Conservation (phyloP, 2,113 vertebrate species). For the Dolichallabes microphthalmus region DNA sequence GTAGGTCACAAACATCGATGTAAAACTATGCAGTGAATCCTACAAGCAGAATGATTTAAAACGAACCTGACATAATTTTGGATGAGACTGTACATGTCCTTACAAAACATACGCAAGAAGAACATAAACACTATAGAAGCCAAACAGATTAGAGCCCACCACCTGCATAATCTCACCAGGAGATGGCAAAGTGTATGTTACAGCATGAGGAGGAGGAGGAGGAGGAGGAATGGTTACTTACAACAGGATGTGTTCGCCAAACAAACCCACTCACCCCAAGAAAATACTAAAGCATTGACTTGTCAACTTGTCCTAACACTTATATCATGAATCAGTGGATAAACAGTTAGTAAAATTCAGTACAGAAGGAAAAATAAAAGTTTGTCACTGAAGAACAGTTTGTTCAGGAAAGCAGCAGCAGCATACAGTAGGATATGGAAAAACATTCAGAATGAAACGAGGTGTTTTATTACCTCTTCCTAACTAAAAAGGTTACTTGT, state of each 20-base stretch:
- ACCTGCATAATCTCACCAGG: constrained; percentile 52
- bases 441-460: not conserved
- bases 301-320: constrained; percentile 4
- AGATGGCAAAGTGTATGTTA: constrained; percentile 45
- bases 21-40: not conserved
- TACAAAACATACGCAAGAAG: constrained; percentile 5
- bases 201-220: constrained; percentile 20
- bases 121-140: constrained; percentile 40
- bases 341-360: constrained; percentile 12
- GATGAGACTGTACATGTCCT: not conserved
- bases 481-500: not conserved
- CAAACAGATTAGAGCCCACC: constrained; percentile 48
- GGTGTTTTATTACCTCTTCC: not conserved
- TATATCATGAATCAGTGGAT: constrained; percentile 13
- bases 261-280: constrained; percentile 53
- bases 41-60: not conserved
- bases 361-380: not conserved
- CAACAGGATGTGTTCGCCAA: constrained; percentile 56
- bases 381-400: not conserved
- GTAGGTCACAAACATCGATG: not conserved
- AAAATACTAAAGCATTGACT: constrained; percentile 16
- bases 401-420: not conserved
- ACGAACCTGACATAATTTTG: not conserved
- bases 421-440: not conserved
- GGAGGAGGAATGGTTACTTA: constrained; percentile 48